phyloP scores from a whole-genome alignment of 2,113 vertebrate species.

The Paedocypris sp. region DNA sequence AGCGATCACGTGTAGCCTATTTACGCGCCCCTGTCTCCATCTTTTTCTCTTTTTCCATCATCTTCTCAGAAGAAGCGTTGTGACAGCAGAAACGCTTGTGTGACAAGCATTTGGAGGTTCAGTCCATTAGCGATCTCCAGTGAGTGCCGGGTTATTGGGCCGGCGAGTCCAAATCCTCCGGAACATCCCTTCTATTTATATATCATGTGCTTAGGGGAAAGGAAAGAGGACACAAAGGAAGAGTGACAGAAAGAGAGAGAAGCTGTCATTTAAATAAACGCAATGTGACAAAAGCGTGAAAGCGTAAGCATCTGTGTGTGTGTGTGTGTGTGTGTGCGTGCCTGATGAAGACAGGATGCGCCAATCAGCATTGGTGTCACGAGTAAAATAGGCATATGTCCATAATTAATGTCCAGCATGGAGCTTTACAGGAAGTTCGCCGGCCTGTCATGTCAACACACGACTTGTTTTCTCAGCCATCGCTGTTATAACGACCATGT shows the following conservation, averaged over 20 bases:
- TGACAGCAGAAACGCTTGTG: constrained; percentile 68
- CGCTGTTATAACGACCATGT: too few relatives aligned
- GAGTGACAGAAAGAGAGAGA: constrained; percentile 49
- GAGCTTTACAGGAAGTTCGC: constrained; percentile 49
- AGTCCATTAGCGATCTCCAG: constrained; percentile 58
- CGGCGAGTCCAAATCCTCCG: constrained; percentile 33
- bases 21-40: constrained; percentile 25
- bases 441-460: too few relatives aligned
- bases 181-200: constrained; percentile 57
- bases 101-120: constrained; percentile 41
- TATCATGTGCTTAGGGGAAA: constrained; percentile 40
- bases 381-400: constrained; percentile 73
- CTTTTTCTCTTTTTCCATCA: constrained; percentile 13
- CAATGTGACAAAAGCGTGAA: constrained; percentile 74
- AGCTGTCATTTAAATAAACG: constrained; percentile 79
- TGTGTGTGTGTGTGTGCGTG: constrained; percentile 8
- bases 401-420: constrained; percentile 80
- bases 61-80: constrained; percentile 54
- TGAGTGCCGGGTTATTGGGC: constrained; percentile 49
- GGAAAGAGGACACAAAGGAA: constrained; percentile 47
- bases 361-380: constrained; percentile 66
- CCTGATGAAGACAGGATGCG: constrained; percentile 49
- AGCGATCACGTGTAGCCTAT: constrained; percentile 38
- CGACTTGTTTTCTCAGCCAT: too few relatives aligned
- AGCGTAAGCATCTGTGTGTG: constrained; percentile 38